phyloP scores from a whole-genome alignment of 2,797 vertebrate species.

The Pseudotriccus pelzelni region DNA sequence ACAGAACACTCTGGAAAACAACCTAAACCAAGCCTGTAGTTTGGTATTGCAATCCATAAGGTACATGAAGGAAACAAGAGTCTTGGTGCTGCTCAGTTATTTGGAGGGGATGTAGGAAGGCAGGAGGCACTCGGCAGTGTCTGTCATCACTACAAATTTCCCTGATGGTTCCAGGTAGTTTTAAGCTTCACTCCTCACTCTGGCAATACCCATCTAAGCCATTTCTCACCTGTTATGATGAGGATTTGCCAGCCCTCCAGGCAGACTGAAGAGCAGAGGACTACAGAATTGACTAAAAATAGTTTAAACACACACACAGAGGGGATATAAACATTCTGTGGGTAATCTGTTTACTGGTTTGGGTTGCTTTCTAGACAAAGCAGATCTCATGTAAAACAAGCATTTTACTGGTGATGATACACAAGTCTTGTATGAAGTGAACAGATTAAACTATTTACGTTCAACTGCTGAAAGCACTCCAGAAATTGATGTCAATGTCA shows the following conservation, averaged over 20 bases:
- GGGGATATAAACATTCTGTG: not conserved
- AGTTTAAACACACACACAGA: not conserved
- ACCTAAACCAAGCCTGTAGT: not conserved
- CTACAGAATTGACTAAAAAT: not conserved
- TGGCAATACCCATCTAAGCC: not conserved
- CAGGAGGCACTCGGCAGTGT: not conserved
- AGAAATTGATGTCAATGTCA: conserved; percentile 24
- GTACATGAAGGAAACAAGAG: not conserved
- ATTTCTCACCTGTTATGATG: not conserved
- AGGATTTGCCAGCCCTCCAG: not conserved
- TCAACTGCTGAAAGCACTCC: conserved; percentile 21
- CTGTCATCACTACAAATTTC: not conserved
- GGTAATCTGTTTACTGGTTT: not conserved
- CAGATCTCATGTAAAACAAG: not conserved
- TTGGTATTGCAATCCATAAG: not conserved
- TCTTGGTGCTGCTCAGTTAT: not conserved
- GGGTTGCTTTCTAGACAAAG: not conserved
- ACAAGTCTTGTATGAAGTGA: conserved; percentile 13
- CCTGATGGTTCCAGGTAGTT: not conserved
- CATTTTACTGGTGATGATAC: not conserved
- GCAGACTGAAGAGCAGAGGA: not conserved
- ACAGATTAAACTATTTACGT: conserved; percentile 49
- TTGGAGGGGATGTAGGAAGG: not conserved
- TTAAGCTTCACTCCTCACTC: not conserved
- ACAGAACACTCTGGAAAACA: not conserved